Conservation (phyloP, 2,113 vertebrate genomes). For the Chaetodon trifascialis region DNA sequence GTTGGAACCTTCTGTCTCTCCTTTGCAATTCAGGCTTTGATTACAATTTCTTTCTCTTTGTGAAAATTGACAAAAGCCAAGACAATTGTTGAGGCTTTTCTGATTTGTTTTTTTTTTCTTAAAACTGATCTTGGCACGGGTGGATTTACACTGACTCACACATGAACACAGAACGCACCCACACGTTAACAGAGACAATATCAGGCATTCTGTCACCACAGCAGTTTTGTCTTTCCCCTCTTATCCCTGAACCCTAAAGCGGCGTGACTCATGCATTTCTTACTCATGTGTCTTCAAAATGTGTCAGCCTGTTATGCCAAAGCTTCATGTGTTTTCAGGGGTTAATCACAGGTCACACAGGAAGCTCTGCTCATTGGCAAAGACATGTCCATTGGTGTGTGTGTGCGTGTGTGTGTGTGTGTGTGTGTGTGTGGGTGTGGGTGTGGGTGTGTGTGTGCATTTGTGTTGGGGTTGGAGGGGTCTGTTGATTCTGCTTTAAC, state of each 20-base stretch:
- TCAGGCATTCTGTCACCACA: slow-evolving; percentile 35
- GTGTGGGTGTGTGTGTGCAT: neutral
- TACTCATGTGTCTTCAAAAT: slow-evolving; percentile 16
- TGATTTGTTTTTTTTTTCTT: neutral
- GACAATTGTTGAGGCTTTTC: neutral
- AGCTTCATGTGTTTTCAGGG: slow-evolving; percentile 3
- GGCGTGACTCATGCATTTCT: slow-evolving; percentile 51
- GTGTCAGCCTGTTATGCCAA: slow-evolving; percentile 1
- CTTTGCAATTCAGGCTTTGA: neutral
- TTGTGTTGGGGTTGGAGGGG: no score
- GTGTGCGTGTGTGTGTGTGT: neutral
- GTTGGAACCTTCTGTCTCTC: neutral
- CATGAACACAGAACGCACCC: slow-evolving; percentile 2
- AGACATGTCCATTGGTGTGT: slow-evolving; percentile 8
- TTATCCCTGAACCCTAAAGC: slow-evolving; percentile 12
- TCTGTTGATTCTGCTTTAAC: neutral
- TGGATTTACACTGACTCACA: slow-evolving; percentile 44
- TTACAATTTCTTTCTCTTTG: slow-evolving; percentile 6
- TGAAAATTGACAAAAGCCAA: slow-evolving; percentile 27
- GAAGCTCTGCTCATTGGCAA: neutral
- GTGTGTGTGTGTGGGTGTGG: neutral
- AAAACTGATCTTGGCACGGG: neutral
- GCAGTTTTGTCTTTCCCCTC: slow-evolving; percentile 13
- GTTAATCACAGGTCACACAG: slow-evolving; percentile 29
- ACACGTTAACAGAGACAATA: slow-evolving; percentile 43